These are phyloP conservation scores for Gasterosteus nipponicus DNA, from an alignment of 2,113 vertebrate species.

Conservation along the genomic window DNA sequence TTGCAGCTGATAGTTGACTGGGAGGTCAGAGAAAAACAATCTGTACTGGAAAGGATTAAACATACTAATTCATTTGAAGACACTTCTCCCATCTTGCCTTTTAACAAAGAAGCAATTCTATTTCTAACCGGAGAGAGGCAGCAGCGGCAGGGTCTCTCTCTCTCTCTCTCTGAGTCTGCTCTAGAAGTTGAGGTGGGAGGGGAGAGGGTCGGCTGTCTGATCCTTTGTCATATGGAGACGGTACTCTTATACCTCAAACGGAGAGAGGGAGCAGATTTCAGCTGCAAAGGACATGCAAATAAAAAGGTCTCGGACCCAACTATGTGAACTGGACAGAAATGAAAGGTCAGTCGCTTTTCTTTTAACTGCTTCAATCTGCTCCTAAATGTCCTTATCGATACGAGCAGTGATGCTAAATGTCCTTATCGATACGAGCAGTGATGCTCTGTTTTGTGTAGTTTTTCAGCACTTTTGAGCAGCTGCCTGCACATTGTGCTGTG, in stretches of 20 bases:
- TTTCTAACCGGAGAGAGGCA: conserved; percentile 58
- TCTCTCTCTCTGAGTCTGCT: conserved; percentile 23
- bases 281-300: neutral
- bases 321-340: conserved; percentile 56
- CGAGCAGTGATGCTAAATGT: too few relatives aligned
- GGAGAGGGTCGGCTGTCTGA: conserved; percentile 63
- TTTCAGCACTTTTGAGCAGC: neutral
- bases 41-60: neutral
- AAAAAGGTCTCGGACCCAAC: neutral
- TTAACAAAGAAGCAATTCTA: conserved; percentile 2
- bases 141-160: conserved; percentile 10
- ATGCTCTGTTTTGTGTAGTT: conserved; percentile 20
- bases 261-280: conserved; percentile 16
- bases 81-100: neutral
- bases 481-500: neutral
- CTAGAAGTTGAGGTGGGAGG: conserved; percentile 54
- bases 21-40: conserved; percentile 1
- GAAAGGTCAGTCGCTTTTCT: conserved; percentile 61
- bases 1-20: conserved; percentile 36
- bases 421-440: neutral
- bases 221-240: conserved; percentile 76
- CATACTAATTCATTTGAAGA: neutral
- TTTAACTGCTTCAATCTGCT: neutral
- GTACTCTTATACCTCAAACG: conserved; percentile 37
- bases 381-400: neutral